phyloP scores from a whole-genome alignment of 92 coral and sea anemone species.

The Porites lobata region DNA sequence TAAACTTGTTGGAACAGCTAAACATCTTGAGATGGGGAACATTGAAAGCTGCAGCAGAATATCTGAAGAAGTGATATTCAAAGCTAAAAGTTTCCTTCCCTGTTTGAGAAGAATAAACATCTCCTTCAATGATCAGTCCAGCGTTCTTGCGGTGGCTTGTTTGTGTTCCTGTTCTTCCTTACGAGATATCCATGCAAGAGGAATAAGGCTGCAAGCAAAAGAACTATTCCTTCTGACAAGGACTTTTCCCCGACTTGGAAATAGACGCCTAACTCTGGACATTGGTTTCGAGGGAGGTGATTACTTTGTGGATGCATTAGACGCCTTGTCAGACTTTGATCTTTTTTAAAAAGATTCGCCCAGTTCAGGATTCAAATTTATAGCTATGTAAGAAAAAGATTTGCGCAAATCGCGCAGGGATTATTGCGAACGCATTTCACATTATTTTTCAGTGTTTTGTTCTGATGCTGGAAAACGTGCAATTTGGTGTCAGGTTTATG shows the following conservation, averaged over 20 bases:
- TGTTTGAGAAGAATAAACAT: slow-evolving; percentile 1
- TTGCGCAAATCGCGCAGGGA: not conserved
- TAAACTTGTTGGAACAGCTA: not conserved
- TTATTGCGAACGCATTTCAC: not conserved
- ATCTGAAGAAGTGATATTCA: slow-evolving; percentile 12
- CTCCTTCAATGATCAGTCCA: not conserved
- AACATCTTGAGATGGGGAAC: slow-evolving; percentile 11
- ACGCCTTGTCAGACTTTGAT: not conserved
- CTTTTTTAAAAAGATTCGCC: slow-evolving; percentile 5
- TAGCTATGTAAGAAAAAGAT: not conserved
- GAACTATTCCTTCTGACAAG: slow-evolving; percentile 6
- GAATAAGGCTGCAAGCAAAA: not conserved
- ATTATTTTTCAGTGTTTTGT: not conserved
- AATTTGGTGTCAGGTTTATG: not conserved
- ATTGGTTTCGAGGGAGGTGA: not conserved
- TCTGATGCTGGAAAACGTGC: not conserved
- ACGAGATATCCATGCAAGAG: not conserved
- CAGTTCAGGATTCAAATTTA: too few relatives aligned
- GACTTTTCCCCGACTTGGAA: not conserved
- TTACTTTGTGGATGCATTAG: slow-evolving; percentile 4
- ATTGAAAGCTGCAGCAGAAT: slow-evolving; percentile 11
- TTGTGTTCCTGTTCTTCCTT: not conserved
- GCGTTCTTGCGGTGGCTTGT: slow-evolving; percentile 19
- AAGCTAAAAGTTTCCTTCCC: slow-evolving; percentile 3
- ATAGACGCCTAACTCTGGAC: slow-evolving; percentile 9